phyloP scores from a whole-genome alignment of 2,113 vertebrate genomes.

The Pelecanus crispus region DNA sequence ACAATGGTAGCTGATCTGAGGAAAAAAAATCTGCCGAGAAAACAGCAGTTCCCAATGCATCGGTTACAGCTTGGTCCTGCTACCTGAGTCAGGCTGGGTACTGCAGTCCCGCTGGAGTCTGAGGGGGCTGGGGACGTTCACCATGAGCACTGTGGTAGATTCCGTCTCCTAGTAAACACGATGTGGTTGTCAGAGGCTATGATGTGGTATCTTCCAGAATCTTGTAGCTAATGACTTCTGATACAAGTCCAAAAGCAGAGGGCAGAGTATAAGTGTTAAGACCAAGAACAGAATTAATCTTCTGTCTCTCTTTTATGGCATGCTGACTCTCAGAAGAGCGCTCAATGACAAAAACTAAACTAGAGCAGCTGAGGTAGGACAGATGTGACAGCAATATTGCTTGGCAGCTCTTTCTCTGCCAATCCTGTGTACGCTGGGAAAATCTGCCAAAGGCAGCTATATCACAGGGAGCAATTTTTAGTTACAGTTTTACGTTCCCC shows the following conservation, averaged over 20 bases:
- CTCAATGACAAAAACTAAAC: background rate
- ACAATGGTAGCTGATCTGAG: rapidly evolving
- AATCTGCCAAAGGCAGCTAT: background rate
- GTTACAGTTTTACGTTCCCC: background rate
- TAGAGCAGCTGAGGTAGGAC: background rate
- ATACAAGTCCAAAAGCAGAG: background rate
- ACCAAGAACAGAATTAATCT: background rate
- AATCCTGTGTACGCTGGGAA: background rate
- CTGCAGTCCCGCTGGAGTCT: background rate
- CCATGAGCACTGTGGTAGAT: rapidly evolving
- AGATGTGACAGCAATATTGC: background rate
- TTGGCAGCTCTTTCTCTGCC: background rate
- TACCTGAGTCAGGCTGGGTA: rapidly evolving
- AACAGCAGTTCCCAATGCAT: rapidly evolving
- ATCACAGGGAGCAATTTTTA: background rate
- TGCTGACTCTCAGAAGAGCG: background rate
- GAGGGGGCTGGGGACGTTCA: too few relatives aligned
- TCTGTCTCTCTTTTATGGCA: background rate
- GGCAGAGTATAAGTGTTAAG: background rate
- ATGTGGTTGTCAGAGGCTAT: background rate
- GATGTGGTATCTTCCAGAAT: background rate
- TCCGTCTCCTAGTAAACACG: rapidly evolving
- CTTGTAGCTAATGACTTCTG: background rate
- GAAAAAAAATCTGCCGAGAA: background rate
- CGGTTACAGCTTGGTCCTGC: background rate